Base-by-base conservation (phyloP, 2,113 vertebrate genomes). In the Microcebus griseorufus region DNA sequence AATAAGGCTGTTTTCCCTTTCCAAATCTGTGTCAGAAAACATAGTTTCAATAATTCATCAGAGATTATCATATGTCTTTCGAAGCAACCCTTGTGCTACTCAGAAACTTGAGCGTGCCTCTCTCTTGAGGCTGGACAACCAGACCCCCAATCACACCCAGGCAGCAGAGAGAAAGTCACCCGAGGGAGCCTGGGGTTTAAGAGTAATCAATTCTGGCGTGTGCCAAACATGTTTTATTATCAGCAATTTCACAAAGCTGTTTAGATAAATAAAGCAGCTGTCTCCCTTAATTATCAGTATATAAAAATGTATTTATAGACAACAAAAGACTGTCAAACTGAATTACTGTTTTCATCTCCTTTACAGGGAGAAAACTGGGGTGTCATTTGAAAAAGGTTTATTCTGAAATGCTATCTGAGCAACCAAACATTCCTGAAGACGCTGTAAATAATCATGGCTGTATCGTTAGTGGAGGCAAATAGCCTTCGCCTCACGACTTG, bases 151-250 rank as follows among this genome's bases (percentile, higher is more conserved):
- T 64, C 23, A 58, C 65, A 90, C 70, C 62, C 60, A 29, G 22
- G 88, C 96, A 75, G 48, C 67, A 45, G 39, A 78, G 45, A 62
- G 20, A 34, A 32, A 72, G 32, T 7, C 97, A 97, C 83, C 75
- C 1, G 22, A 91, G 97, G 97, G 20, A 14, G 64, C 97, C 96
- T 97, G 86, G 97, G 22, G 79, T 23, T 79, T 42, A 94, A 73
- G 97, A 97, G 98, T 98, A 98, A 99, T 97, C n/a, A n/a, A 79
- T 97, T 97, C 85, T 96, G 98, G 98, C 98, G 95, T 94, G 96
- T 98, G 98, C 97, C 98, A 98, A 99, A 97, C 94, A 94, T 98
- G 97, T 98, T 98, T 98, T 98, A 98, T 98, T 97, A 98, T 98
- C 96, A 92, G 90, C 70, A 76, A 96, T 97, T 98, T 97, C 89